Percentiles rank a stretch among this genome's conserved stretches.
These are phyloP conservation scores for Ichneumoninae sp. DNA, from an alignment of 2,888 invertebrate genomes.

Conservation along the genomic window DNA sequence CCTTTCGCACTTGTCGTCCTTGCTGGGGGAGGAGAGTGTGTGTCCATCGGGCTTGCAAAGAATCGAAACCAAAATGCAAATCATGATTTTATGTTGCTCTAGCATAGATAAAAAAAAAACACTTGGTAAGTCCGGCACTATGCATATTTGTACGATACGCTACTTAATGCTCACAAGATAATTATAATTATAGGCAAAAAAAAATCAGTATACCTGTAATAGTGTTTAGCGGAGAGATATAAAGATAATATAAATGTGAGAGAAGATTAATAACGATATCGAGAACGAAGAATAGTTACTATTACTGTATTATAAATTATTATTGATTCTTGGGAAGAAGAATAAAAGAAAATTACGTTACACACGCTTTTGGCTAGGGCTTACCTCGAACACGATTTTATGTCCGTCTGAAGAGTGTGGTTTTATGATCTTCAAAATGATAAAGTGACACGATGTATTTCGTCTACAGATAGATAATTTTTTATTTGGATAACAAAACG, in stretches of 20 bases:
- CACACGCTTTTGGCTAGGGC: conserved; percentile 42
- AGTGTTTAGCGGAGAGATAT: conserved; percentile 75
- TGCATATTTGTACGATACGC: conserved; percentile 80
- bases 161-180: conserved; percentile 79
- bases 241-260: conserved; percentile 82
- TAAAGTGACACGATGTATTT: conserved; percentile 5
- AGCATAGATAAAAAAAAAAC: conserved; percentile 47
- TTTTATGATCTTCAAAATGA: not conserved
- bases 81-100: conserved; percentile 66
- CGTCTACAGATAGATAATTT: conserved; percentile 57
- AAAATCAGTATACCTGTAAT: conserved; percentile 78
- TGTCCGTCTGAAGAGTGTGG: not conserved
- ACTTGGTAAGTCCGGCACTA: conserved; percentile 76
- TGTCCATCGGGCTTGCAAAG: conserved; percentile 54
- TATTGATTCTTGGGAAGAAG: conserved; percentile 81
- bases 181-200: conserved; percentile 68
- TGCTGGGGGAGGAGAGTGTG: conserved; percentile 31
- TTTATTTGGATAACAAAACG: conserved; percentile 62
- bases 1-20: conserved; percentile 62
- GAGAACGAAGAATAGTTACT: conserved; percentile 79
- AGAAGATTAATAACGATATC: conserved; percentile 79
- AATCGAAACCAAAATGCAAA: conserved; percentile 65
- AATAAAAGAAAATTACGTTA: conserved; percentile 78
- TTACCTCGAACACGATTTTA: not conserved
- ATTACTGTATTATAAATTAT: conserved; percentile 83